These are phyloP conservation scores for Pseudomugil gertrudae DNA, from an alignment of 2,797 vertebrate genomes.

Conservation along the genomic window DNA sequence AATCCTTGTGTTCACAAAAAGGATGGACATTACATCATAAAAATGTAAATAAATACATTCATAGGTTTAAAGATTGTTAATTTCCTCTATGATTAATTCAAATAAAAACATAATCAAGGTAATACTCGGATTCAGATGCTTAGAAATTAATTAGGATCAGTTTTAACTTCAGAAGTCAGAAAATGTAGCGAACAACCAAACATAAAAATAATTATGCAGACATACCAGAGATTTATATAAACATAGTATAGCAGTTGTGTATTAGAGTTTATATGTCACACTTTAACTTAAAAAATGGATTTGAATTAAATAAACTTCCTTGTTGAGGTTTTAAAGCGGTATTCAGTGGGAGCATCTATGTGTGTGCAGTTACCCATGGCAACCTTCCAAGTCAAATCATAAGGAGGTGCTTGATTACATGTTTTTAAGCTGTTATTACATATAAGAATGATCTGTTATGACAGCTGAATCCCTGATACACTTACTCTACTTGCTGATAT, in stretches of 20 bases:
- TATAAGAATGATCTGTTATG: not conserved
- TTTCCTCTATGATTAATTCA: no score
- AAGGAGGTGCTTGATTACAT: rapidly evolving
- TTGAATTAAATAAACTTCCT: not conserved
- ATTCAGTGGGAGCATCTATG: not conserved
- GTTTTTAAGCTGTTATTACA: not conserved
- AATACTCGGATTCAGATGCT: not conserved
- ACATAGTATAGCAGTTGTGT: not conserved
- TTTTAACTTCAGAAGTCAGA: no score
- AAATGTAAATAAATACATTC: no score
- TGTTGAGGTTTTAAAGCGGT: not conserved
- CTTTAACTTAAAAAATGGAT: not conserved
- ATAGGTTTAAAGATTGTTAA: no score
- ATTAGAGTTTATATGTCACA: not conserved
- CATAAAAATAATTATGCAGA: not conserved
- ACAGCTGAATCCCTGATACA: not conserved
- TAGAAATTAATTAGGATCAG: no score
- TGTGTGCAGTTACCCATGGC: not conserved
- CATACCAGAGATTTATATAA: not conserved
- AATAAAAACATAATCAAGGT: not conserved
- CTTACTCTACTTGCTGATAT: not conserved
- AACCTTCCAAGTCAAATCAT: conserved; percentile 2
- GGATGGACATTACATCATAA: no score
- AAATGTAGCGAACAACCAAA: not conserved
- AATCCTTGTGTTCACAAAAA: not conserved